phyloP scores from a whole-genome alignment of 2,888 invertebrate genomes.

The Nematopogon swammerdamellus region DNA sequence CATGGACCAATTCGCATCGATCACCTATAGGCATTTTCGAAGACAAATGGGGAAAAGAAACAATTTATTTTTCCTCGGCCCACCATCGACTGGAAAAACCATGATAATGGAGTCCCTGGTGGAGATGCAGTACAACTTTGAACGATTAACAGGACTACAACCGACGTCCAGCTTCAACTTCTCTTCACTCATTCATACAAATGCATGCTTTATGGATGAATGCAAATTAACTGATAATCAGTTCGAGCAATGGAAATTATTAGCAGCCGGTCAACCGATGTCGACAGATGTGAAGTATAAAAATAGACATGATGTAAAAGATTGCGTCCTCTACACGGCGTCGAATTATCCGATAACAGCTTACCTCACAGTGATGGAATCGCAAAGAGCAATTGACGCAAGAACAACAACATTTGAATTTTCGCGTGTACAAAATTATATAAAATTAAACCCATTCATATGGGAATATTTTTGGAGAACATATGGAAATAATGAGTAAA shows the following conservation, averaged over 20 bases:
- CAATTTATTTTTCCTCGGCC: conserved; percentile 12
- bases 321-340: conserved; percentile 8
- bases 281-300: conserved; percentile 10
- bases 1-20: background rate
- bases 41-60: conserved; percentile 8
- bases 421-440: background rate
- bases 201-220: conserved; percentile 7
- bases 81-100: conserved; percentile 13
- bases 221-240: conserved; percentile 9
- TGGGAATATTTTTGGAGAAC: conserved; percentile 2
- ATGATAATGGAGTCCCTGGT: conserved; percentile 16
- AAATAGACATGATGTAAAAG: conserved; percentile 3
- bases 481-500: background rate
- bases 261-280: conserved; percentile 8
- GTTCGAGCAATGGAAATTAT: conserved; percentile 11
- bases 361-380: conserved; percentile 3
- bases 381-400: conserved; percentile 4
- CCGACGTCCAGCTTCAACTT: conserved; percentile 6
- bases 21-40: conserved; percentile 1
- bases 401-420: conserved; percentile 4
- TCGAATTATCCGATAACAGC: conserved; percentile 8
- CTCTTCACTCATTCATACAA: conserved; percentile 2
- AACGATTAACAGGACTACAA: conserved; percentile 5
- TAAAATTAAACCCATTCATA: background rate
- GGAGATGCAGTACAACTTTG: background rate